Evolutionary conservation across 2,888 invertebrate species (phyloP), one percentile per base, ranked within the genome.

Genomic region (Sipunculus nudus): DNA sequence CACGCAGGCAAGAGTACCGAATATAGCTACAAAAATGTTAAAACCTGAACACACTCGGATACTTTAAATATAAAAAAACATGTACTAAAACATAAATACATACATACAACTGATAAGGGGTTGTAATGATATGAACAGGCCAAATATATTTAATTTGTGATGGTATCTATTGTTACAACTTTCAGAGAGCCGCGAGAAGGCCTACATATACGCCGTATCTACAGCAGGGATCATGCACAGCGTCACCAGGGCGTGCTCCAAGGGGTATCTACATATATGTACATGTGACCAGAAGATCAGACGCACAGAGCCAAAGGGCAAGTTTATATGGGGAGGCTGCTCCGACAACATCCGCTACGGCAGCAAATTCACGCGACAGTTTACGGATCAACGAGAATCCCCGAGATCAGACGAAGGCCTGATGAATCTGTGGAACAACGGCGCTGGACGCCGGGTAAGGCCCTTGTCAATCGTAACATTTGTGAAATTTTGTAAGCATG

Each of bases 381-480:
- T 94, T 84, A 89, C 93, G 38, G 94, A 95, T 77, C 1, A 89
- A 88, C 72, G 94, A 94, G 85, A 89, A 90, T 74, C 87, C 92
- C 85, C 1, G 21, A 13, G 28, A 59, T 88, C 89, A 21, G 89
- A 91, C 29, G 88, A 89, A 53, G 92, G 92, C 1, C 86, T 94
- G 50, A 93, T 95, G 90, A 94, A 94, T 83, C 86, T 93, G 35
- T 95, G 95, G 84, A 95, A 95, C 82, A 94, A 94, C 78, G 93
- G 94, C 79, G 95, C 94, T 59, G 95, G 95, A 58, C 86, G 95
- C 84, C 87, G 93, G 86, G 92, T 93, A 84, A 83, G 86, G 61
- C 10, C 16, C n/a, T 16, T 38, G 13, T 25, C 19, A 16, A 31
- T 16, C 16, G 13, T 19, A 52, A 41, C 8, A 38, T 39, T 13